Evolutionary conservation across 2,797 vertebrate species (phyloP).

Genomic region (Cephalopachus bancanus): DNA sequence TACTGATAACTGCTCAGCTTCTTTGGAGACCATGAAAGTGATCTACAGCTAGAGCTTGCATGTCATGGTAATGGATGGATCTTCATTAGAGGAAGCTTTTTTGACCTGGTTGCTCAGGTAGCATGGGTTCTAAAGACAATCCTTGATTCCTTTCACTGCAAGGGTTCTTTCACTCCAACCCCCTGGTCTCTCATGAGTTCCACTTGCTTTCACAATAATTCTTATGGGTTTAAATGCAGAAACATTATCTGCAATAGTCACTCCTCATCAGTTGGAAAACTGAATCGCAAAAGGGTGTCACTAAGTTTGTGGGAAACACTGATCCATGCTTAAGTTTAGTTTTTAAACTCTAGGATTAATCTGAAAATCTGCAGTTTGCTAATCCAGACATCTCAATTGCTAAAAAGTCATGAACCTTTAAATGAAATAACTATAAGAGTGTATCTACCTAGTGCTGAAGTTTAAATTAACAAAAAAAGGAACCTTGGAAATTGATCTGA

Average conservation of each 20-base stretch:
- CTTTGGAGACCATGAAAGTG: constrained; percentile 92
- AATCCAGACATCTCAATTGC: constrained; percentile 68
- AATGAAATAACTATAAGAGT: constrained; percentile 10
- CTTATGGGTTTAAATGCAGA: constrained; percentile 85
- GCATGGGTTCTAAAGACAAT: constrained; percentile 90
- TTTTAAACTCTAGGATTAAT: constrained; percentile 82
- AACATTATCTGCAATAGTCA: constrained; percentile 83
- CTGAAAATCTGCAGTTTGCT: constrained; percentile 79
- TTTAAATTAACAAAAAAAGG: background rate
- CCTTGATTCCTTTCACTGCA: constrained; percentile 88
- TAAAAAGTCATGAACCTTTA: constrained; percentile 57
- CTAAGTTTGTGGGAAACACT: constrained; percentile 80
- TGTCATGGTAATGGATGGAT: constrained; percentile 89
- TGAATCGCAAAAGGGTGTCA: constrained; percentile 71
- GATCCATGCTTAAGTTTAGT: constrained; percentile 79
- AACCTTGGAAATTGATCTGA: background rate
- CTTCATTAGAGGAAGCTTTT: constrained; percentile 89
- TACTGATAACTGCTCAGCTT: constrained; percentile 91
- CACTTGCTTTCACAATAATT: constrained; percentile 87
- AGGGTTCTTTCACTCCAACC: constrained; percentile 88
- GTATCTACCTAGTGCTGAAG: background rate
- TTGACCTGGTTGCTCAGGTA: constrained; percentile 93
- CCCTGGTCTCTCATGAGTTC: constrained; percentile 88
- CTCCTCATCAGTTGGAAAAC: constrained; percentile 82
- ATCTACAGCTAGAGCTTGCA: constrained; percentile 86